Percentiles rank a stretch among this genome's conserved stretches.
Conservation (phyloP, 2,888 invertebrate genomes). For the Sarcophaga caerulescens region DNA sequence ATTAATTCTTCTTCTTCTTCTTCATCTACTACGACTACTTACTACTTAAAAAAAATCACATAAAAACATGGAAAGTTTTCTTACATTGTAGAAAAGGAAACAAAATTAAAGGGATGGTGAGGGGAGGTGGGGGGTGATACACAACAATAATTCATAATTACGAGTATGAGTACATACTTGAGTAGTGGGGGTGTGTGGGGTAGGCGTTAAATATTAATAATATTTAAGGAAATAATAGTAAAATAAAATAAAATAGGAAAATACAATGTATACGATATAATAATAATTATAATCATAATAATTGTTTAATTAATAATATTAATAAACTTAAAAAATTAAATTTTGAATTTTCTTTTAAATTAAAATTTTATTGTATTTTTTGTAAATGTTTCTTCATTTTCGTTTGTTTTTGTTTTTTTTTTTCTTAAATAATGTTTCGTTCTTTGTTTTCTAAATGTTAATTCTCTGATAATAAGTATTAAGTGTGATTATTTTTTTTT, state of each 20-base stretch:
- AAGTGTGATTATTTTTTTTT: slow-evolving; percentile 15
- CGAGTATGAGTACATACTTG: too few relatives aligned
- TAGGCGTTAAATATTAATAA: too few relatives aligned
- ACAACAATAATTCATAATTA: too few relatives aligned
- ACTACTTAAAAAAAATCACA: slow-evolving; percentile 64
- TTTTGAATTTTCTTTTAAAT: background rate
- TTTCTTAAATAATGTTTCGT: background rate
- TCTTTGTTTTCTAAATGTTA: slow-evolving; percentile 21
- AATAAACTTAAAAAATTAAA: background rate
- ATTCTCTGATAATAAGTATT: slow-evolving; percentile 12
- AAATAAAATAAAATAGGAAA: background rate
- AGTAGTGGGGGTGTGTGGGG: too few relatives aligned
- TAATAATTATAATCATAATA: background rate
- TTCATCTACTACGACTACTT: slow-evolving; percentile 25
- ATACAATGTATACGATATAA: background rate
- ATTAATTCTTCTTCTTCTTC: slow-evolving; percentile 10
- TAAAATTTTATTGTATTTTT: background rate
- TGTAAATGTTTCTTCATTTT: background rate
- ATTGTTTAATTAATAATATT: slow-evolving; percentile 12
- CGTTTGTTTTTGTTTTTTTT: background rate
- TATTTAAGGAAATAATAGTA: background rate
- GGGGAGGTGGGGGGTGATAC: too few relatives aligned
- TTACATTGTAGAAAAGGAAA: background rate
- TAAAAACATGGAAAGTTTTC: slow-evolving; percentile 60
- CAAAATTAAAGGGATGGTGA: background rate